Evolutionary conservation across 2,797 vertebrate species (phyloP).

Genomic region (Malurus splendens): DNA sequence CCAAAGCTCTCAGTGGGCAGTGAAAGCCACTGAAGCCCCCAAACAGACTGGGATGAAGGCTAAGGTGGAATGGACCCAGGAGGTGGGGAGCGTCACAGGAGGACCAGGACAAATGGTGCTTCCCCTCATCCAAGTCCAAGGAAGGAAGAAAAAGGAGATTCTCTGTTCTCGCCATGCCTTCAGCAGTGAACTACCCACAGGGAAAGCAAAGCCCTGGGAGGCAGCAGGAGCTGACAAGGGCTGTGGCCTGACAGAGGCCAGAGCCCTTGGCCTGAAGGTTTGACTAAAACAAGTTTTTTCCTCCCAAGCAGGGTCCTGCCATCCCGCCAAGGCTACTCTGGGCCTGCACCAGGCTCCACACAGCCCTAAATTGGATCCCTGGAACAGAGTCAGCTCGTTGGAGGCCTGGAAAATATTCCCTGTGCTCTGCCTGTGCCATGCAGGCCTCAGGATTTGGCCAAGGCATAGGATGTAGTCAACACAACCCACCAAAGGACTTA

Average conservation of each 20-base stretch:
- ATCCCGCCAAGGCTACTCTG: background rate
- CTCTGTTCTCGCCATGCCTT: accelerated
- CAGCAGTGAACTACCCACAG: accelerated
- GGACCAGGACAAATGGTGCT: background rate
- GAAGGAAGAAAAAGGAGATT: background rate
- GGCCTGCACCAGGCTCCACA: background rate
- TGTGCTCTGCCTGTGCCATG: background rate
- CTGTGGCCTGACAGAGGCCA: background rate
- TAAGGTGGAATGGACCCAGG: background rate
- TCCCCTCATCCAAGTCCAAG: background rate
- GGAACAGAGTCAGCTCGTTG: background rate
- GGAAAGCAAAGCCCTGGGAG: background rate
- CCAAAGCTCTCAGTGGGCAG: accelerated
- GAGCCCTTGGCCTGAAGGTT: background rate
- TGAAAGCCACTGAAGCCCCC: background rate
- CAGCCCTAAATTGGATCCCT: background rate
- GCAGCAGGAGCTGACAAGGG: background rate
- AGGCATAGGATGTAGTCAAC: background rate
- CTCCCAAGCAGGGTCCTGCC: background rate
- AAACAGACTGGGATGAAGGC: background rate
- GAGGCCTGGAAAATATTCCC: constrained; percentile 21
- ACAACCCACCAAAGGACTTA: background rate
- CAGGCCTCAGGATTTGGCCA: background rate
- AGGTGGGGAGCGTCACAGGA: background rate
- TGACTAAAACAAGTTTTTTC: background rate